Base-by-base conservation (phyloP, 2,797 vertebrate genomes). In the Silurus aristotelis region DNA sequence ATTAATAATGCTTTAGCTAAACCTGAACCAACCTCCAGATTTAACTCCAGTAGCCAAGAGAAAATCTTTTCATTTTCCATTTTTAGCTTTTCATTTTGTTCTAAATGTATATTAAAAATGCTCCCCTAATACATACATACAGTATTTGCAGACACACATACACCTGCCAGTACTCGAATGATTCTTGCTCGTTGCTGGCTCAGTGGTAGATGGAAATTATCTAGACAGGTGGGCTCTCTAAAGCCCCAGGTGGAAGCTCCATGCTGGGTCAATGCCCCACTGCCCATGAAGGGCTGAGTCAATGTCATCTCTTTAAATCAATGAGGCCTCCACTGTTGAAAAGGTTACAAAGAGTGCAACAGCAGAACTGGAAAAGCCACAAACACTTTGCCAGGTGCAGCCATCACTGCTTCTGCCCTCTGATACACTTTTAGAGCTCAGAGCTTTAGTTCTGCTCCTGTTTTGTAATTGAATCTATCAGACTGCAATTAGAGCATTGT, bases 261-360 rank as follows among this genome's bases (percentile, higher is more conserved):
- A 87, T 46, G 78, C 86, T 90, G 89, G 27, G 80, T 85, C 85
- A 89, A 87, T 87, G 82, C 77, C 85, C 87, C 22, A 80, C 80
- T 84, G 86, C 81, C 87, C 80, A 76, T n/a, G 43, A 82, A 85
- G 87, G 81, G 76, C 67, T 31, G 31, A 88, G 84, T 87, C 83
- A 67, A 82, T 82, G 83, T 86, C 72, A 89, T 87, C 86, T 87
- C 85, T 87, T 88, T 85, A 87, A 88, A 88, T 90, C 87, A 89
- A 89, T 89, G 77, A 88, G 81, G 87, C 70, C 87, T 87, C 86
- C 82, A n/a, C 84, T 85, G 86, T 83, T 87, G 85, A 84, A 88
- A 88, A 86, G 84, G 86, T 87, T 87, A 83, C 79, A 70, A 70
- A 52, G 60, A 84, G 83, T 83, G 73, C 83, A 85, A 82, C 70